Conservation (phyloP, 2,113 vertebrate species). For the Nothoprocta pentlandii region DNA sequence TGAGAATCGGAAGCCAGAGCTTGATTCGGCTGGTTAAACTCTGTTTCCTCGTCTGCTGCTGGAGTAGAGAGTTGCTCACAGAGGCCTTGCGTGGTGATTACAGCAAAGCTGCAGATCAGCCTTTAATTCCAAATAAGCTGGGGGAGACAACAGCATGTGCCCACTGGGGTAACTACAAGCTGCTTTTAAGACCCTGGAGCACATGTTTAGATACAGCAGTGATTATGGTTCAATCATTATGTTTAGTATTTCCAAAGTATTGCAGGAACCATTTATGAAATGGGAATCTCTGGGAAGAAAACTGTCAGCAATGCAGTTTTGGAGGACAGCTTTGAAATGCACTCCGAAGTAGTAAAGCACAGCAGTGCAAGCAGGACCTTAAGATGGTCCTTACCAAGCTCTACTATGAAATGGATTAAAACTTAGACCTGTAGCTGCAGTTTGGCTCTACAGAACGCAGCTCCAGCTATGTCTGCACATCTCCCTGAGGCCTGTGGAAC, state of each 20-base stretch:
- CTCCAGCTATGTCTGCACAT: not conserved
- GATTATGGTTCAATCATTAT: not conserved
- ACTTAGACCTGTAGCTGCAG: not conserved
- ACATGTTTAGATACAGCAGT: no score
- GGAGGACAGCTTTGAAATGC: conserved; percentile 27
- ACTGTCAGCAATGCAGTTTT: not conserved
- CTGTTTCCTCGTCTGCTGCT: conserved; percentile 11
- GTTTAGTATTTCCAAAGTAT: not conserved
- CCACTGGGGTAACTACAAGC: not conserved
- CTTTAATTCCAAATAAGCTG: not conserved
- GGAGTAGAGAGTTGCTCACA: not conserved
- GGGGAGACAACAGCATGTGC: not conserved
- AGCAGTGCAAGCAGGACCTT: not conserved
- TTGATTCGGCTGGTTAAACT: not conserved
- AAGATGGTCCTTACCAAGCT: not conserved
- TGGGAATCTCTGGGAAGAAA: not conserved
- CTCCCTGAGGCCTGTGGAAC: not conserved
- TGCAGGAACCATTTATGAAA: not conserved
- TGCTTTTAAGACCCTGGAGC: not conserved
- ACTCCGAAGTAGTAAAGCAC: not conserved
- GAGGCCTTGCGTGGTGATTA: not conserved
- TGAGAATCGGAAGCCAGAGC: not conserved
- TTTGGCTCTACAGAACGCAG: not conserved
- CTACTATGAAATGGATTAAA: not conserved
- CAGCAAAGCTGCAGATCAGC: not conserved